phyloP scores from a whole-genome alignment of 2,113 vertebrate genomes.

The Elgaria multicarinata region DNA sequence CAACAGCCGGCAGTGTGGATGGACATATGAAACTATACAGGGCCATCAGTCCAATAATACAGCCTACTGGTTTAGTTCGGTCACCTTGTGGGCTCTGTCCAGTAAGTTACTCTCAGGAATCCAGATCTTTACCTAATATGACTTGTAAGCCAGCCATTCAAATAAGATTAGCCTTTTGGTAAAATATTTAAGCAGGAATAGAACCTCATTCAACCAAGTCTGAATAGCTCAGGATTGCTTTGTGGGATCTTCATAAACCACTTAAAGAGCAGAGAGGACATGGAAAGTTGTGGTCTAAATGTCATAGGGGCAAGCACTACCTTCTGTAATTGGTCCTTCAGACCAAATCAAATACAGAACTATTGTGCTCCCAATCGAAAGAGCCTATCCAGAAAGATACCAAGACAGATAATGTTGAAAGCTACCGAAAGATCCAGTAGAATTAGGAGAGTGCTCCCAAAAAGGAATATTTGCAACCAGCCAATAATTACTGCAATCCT shows the following conservation, averaged over 20 bases:
- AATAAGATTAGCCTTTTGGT: not conserved
- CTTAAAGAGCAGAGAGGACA: not conserved
- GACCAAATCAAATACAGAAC: no score
- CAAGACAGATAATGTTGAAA: no score
- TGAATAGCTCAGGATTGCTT: no score
- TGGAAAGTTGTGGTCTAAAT: no score
- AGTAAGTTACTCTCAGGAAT: slow-evolving; percentile 75
- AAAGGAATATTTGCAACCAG: no score
- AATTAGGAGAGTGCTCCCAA: no score
- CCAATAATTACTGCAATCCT: no score
- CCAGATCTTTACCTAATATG: not conserved
- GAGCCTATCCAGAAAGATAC: no score
- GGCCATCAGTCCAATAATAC: slow-evolving; percentile 88
- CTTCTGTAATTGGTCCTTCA: no score
- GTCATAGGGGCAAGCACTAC: no score
- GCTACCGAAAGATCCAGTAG: no score
- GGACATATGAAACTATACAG: slow-evolving; percentile 96
- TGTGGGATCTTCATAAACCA: not conserved
- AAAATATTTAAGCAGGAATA: not conserved
- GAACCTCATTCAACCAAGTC: not conserved
- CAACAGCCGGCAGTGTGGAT: slow-evolving; percentile 93
- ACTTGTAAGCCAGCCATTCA: not conserved
- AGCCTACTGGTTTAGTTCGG: slow-evolving; percentile 90
- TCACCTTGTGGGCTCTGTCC: slow-evolving; percentile 95
- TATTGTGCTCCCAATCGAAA: no score